Evolutionary conservation across 53 echinoderm and acorn worm genomes (phyloP), one percentile per base, ranked within the genome.

Genomic region (Luidia sarsii): DNA sequence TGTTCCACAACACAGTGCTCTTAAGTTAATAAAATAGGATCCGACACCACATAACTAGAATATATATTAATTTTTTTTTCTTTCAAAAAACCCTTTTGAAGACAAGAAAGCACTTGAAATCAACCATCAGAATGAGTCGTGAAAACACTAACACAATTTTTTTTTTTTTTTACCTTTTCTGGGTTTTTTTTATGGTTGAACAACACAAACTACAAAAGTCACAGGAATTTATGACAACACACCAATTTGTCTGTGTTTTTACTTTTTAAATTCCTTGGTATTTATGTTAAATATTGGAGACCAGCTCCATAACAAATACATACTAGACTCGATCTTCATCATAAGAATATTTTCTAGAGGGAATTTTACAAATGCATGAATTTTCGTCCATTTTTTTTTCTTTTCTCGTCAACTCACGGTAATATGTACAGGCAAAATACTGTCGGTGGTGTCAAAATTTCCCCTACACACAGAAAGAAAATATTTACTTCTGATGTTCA

Each of bases 241-340:
- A 61, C 77, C 29, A 23, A 10, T 60, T 61, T 61, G 59, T 61
- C 45, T 45, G 45, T 19, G 3, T 60, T 59, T 57, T 77, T 43
- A 60, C 45, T 29, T 38, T 46, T 27, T 59, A 22, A 77, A 54
- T 11, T 56, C 72, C 43, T 77, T 39, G 41, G 61, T 77, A 37
- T 23, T 50, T 33, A 22, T 77, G 48, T 77, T 77, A 75, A 77
- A 60, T 77, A 77, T 20, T 10, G 77, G 77, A 77, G 77, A 46
- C 77, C 77, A 41, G 77, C 77, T 77, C 77, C 77, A 15, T 31
- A 50, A 74, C 74, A 74, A 56, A 41, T 61, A 77, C 77, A 77
- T 24, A 77, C 61, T 43, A 57, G 31, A 60, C 30, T 77, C 45
- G 18, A 22, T 72, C 35, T 72, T 72, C 59, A 60, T 60, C 48